Evolutionary conservation across 2,797 vertebrate genomes (phyloP), one percentile per base, ranked within the genome.

Genomic region (Macropodus opercularis): DNA sequence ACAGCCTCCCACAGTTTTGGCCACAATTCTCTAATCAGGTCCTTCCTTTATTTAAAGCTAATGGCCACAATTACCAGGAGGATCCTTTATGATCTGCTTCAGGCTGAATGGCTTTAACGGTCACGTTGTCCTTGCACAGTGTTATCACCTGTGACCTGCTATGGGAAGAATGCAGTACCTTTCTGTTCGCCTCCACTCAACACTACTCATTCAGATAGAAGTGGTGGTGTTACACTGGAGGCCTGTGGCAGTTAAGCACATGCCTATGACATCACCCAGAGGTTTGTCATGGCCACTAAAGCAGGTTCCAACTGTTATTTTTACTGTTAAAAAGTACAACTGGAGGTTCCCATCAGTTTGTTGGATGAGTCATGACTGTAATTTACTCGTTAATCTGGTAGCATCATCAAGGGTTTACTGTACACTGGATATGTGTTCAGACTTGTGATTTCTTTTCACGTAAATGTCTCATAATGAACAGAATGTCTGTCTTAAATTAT

Each of bases 311-410:
- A 13, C 42, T 55, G 11, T 24, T 51, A 10, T 54, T 73, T 57
- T 34, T 26, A 54, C 5, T 6, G 1, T 21, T 35, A 41, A 23
- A 42, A 55, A 27, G 41, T 10, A 13, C 56, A 21, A 61, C 64
- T 35, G 49, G 1, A 10, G 17, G 15, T 44, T 75, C 31, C 47
- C 50, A 26, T 62, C 44, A 60, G 10, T 22, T n/a, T 60, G 11
- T 35, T 24, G 19, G n/a, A 36, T 74, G 72, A 57, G 36, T 73
- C 57, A 60, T 9, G 23, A 51, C n/a, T 32, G 56, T 63, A 1
- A 22, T 75, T 60, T 56, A 29, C 47, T 38, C 12, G 58, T 58
- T 34, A 56, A 42, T 73, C 26, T 49, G 40, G 63, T 29, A 23
- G 35, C 1, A 17, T 57, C 29, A 56, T 14, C 27, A 54, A 26